These are phyloP conservation scores for Albula goreensis DNA, from an alignment of 2,113 vertebrate species.

Conservation along the genomic window DNA sequence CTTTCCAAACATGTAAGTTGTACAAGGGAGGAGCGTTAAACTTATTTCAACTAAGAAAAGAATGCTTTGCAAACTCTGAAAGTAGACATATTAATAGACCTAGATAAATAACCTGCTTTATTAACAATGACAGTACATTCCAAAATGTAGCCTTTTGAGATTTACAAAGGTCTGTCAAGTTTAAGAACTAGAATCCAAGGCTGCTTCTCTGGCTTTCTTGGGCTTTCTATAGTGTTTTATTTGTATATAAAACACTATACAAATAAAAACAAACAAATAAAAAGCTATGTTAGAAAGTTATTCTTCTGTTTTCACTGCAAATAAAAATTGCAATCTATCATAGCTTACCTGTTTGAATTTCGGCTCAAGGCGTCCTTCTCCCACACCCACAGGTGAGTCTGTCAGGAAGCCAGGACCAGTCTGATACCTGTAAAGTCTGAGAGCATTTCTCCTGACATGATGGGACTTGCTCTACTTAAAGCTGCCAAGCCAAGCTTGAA, in stretches of 20 bases:
- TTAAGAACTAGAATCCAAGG: not conserved
- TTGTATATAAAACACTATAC: too few species aligned
- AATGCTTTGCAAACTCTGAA: constrained; percentile 47
- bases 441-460: constrained; percentile 55
- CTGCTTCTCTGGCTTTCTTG: not conserved
- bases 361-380: constrained; percentile 36
- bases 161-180: constrained; percentile 28
- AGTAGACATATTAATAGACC: constrained; percentile 49
- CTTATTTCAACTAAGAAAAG: constrained; percentile 44
- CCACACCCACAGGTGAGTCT: constrained; percentile 45
- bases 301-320: not conserved
- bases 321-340: not conserved
- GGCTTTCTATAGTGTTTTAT: too few species aligned
- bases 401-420: constrained; percentile 49
- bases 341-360: constrained; percentile 55
- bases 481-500: constrained; percentile 29
- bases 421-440: constrained; percentile 32
- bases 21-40: constrained; percentile 54
- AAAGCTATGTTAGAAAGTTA: constrained; percentile 2
- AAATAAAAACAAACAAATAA: not conserved
- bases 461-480: constrained; percentile 56
- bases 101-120: constrained; percentile 46
- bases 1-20: constrained; percentile 72
- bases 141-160: constrained; percentile 18
- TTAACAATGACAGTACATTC: constrained; percentile 35